A percentile compares a stretch with the other conserved stretches of the same genome.
Conservation (phyloP, 1,140 invertebrate genomes). For the Diplogasteroides magnus region DNA sequence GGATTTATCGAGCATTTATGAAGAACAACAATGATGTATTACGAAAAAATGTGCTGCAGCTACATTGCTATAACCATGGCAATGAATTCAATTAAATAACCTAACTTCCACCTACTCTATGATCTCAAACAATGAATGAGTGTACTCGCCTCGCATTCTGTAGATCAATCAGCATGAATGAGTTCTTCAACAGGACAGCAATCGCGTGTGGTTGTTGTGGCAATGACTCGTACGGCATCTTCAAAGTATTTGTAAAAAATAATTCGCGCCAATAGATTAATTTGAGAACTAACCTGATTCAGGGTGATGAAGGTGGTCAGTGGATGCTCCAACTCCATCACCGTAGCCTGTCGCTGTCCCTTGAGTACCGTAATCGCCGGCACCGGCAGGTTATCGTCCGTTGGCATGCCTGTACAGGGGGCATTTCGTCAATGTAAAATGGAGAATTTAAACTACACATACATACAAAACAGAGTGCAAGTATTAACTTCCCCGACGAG, state of each 20-base stretch:
- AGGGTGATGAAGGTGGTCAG: conserved; percentile 83
- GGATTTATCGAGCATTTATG: too few species aligned
- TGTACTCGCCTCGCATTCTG: conserved; percentile 69
- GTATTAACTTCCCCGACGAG: too few species aligned
- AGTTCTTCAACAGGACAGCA: conserved; percentile 91
- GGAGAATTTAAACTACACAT: too few species aligned
- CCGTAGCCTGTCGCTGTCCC: conserved; percentile 85
- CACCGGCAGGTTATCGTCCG: conserved; percentile 47
- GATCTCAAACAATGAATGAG: too few species aligned
- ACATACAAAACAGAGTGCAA: too few species aligned
- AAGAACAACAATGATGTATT: too few species aligned
- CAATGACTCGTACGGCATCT: conserved; percentile 86
- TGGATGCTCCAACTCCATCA: conserved; percentile 96
- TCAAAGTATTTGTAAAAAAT: conserved; percentile 61
- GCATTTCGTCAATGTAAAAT: too few species aligned
- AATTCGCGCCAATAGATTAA: neutral
- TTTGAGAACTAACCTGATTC: conserved; percentile 6
- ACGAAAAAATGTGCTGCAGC: too few species aligned
- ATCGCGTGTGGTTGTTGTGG: conserved; percentile 85
- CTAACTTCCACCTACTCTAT: too few species aligned
- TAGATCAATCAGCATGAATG: conserved; percentile 94
- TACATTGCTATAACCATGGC: too few species aligned
- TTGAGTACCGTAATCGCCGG: conserved; percentile 80
- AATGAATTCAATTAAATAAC: too few species aligned
- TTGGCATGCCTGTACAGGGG: conserved; percentile 41